Evolutionary conservation across 2,888 invertebrate species (phyloP).

Genomic region (Plusia festucae): DNA sequence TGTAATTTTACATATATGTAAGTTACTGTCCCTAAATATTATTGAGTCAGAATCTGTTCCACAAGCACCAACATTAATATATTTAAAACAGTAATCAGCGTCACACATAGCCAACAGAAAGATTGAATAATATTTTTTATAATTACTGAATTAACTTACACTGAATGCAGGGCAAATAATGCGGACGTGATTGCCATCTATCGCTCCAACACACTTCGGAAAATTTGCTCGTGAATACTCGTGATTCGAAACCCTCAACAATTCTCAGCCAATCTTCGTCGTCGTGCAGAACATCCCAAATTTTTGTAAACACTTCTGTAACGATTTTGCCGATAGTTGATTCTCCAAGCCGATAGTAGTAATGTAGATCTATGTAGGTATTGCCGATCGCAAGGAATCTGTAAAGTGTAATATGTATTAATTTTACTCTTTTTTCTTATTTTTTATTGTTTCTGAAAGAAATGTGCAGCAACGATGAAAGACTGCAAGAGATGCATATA

Average conservation of each 20-base stretch:
- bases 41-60: conserved; percentile 40
- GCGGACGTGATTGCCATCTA: conserved; percentile 42
- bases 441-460: conserved; percentile 33
- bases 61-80: conserved; percentile 38
- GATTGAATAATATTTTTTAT: conserved; percentile 39
- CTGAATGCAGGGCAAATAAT: conserved; percentile 35
- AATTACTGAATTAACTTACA: conserved; percentile 36
- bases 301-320: conserved; percentile 49
- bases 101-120: conserved; percentile 44
- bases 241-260: conserved; percentile 31
- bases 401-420: conserved; percentile 42
- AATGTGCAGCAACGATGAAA: conserved; percentile 38
- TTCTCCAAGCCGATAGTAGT: conserved; percentile 41
- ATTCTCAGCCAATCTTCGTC: conserved; percentile 46
- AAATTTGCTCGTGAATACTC: conserved; percentile 43
- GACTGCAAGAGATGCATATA: conserved; percentile 38
- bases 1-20: conserved; percentile 41
- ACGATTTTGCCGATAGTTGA: conserved; percentile 51
- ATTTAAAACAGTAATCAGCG: conserved; percentile 37
- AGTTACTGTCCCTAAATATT: conserved; percentile 38
- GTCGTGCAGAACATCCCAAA: conserved; percentile 45
- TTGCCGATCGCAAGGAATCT: conserved; percentile 41
- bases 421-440: too few species aligned
- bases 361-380: conserved; percentile 42
- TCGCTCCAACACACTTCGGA: conserved; percentile 45